Evolutionary conservation across 2,888 invertebrate species (phyloP).

Genomic region (Leptogaster cylindrica): DNA sequence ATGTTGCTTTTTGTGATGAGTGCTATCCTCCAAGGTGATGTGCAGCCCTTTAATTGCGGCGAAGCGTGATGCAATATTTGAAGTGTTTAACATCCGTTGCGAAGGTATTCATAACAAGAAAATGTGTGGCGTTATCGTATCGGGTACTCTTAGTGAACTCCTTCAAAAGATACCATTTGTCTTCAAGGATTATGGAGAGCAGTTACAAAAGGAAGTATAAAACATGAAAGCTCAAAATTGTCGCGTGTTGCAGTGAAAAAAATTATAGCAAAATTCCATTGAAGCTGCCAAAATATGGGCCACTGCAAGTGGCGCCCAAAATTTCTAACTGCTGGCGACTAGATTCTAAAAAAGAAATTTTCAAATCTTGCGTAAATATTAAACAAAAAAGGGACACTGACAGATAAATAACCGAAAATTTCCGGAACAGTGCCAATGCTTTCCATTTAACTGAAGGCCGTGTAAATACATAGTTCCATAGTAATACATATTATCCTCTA

Average conservation of each 20-base stretch:
- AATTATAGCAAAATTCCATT: not conserved
- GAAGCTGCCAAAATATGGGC: conserved; percentile 49
- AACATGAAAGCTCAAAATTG: not conserved
- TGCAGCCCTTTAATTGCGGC: conserved; percentile 7
- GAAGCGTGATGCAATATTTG: too few species aligned
- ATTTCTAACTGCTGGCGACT: too few species aligned
- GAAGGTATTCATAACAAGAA: not conserved
- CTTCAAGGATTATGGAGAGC: not conserved
- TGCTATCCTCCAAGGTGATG: not conserved
- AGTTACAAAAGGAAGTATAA: conserved; percentile 18
- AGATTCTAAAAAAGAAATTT: too few species aligned
- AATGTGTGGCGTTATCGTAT: not conserved
- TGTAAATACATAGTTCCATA: too few species aligned
- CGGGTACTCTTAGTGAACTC: not conserved
- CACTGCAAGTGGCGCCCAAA: conserved; percentile 52
- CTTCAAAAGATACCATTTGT: not conserved
- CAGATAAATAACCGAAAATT: too few species aligned
- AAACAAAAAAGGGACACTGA: too few species aligned
- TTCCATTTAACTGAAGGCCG: too few species aligned
- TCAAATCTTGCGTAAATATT: too few species aligned
- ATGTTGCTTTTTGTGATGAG: not conserved
- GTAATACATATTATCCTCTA: too few species aligned
- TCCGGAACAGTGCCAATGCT: too few species aligned
- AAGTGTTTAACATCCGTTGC: too few species aligned
- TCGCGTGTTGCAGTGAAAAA: not conserved